Percentiles rank a stretch among this genome's conserved stretches.
phyloP scores from a whole-genome alignment of 1,140 invertebrate species.

The Conopomorpha cramerella region DNA sequence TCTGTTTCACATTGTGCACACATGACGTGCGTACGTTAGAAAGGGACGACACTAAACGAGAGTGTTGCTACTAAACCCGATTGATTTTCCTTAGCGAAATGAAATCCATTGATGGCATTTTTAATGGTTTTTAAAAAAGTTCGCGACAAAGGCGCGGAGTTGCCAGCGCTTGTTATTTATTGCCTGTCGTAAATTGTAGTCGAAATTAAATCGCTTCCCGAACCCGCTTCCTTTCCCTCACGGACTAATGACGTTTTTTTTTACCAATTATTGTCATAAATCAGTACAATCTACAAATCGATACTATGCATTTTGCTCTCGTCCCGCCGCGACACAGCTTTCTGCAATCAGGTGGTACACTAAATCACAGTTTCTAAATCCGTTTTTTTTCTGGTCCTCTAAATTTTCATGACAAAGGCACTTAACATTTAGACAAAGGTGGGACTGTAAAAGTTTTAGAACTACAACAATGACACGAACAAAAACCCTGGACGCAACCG shows the following conservation, averaged over 20 bases:
- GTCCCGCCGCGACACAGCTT: too few species aligned
- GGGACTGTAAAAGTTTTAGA: conserved; percentile 23
- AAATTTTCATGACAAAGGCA: too few species aligned
- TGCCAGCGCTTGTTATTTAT: conserved; percentile 42
- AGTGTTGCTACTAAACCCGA: too few species aligned
- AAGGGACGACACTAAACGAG: conserved; percentile 19
- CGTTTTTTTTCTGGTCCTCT: too few species aligned
- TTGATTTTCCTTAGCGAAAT: too few species aligned
- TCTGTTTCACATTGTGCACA: conserved; percentile 13
- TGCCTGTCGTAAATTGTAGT: conserved; percentile 40
- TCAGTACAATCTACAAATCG: conserved; percentile 20
- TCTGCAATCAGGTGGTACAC: too few species aligned
- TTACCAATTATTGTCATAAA: conserved; percentile 32
- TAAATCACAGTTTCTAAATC: too few species aligned
- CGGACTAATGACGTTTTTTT: conserved; percentile 21
- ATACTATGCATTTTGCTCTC: too few species aligned
- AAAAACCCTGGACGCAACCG: too few species aligned
- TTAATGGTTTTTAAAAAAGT: conserved; percentile 57
- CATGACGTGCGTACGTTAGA: conserved; percentile 11
- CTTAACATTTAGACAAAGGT: conserved; percentile 16
- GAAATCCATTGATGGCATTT: conserved; percentile 47
- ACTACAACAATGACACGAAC: too few species aligned
- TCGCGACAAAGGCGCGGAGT: conserved; percentile 41
- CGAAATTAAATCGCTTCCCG: conserved; percentile 49
- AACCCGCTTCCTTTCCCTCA: conserved; percentile 24